These are phyloP conservation scores for Chelidonichthys spinosus DNA, from an alignment of 2,797 vertebrate species.

Conservation along the genomic window DNA sequence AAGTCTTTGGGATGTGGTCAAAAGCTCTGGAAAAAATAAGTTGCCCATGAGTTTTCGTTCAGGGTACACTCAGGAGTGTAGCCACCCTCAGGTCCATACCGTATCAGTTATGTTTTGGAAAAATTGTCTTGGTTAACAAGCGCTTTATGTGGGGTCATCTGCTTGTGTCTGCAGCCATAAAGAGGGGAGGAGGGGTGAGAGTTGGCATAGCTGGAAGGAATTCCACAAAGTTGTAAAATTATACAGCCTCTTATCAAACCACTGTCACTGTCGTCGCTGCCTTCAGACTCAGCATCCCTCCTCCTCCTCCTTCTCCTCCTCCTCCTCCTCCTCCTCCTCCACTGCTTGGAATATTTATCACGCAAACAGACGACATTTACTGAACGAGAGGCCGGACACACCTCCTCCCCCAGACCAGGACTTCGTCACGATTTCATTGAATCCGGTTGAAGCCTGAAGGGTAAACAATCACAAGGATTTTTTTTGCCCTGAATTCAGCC, in stretches of 20 bases:
- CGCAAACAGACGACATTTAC: neutral
- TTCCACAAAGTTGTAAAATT: constrained; percentile 14
- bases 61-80: neutral
- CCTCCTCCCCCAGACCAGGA: neutral
- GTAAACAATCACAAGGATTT: neutral
- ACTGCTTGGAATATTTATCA: neutral
- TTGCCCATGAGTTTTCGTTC: neutral
- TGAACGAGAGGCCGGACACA: neutral
- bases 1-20: neutral
- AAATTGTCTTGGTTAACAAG: neutral
- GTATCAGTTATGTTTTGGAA: neutral
- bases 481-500: neutral
- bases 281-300: neutral
- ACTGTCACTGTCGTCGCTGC: neutral
- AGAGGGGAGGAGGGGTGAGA: neutral
- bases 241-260: constrained; percentile 20
- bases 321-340: neutral
- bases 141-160: neutral
- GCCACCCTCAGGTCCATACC: neutral
- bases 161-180: neutral
- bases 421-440: neutral
- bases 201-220: neutral
- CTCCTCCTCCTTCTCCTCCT: neutral
- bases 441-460: neutral
- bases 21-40: neutral